phyloP scores from a whole-genome alignment of 30 jellyfish, hydroid and myxozoan genomes.

The Pseudorhiza aurosa region DNA sequence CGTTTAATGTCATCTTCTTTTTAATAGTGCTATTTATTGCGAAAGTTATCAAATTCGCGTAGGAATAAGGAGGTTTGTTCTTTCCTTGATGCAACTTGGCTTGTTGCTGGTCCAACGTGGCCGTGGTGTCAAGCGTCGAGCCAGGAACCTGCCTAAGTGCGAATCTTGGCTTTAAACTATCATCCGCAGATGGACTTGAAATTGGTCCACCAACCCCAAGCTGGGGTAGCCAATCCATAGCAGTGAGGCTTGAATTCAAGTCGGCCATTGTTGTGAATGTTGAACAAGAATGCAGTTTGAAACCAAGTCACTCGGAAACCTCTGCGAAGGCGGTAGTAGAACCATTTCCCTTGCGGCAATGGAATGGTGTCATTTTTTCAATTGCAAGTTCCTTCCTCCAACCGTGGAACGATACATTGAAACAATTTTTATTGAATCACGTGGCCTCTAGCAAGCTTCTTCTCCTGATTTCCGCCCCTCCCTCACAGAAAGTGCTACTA shows the following conservation, averaged over 20 bases:
- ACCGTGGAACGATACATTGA: no score
- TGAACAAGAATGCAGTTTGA: no score
- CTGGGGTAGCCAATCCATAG: slow-evolving; percentile 99
- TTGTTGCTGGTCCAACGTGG: slow-evolving; percentile 82
- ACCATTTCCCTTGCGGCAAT: no score
- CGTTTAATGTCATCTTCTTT: slow-evolving; percentile 87
- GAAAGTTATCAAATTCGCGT: slow-evolving; percentile 93
- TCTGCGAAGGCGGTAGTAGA: not conserved
- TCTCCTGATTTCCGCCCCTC: no score
- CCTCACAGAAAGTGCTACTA: no score
- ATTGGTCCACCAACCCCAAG: slow-evolving; percentile 96
- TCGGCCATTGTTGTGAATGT: slow-evolving; percentile 82
- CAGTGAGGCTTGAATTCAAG: slow-evolving; percentile 93
- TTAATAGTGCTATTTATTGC: slow-evolving; percentile 86
- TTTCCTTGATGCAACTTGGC: slow-evolving; percentile 82
- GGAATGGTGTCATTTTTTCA: no score
- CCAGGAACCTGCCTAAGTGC: slow-evolving; percentile 91
- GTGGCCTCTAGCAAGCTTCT: no score
- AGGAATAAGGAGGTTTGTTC: slow-evolving; percentile 96
- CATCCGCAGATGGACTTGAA: slow-evolving; percentile 59
- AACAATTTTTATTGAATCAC: no score
- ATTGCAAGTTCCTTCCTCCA: no score
- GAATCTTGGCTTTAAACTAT: slow-evolving; percentile 67
- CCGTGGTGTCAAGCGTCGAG: slow-evolving; percentile 89
- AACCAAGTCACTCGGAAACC: no score